phyloP scores from a whole-genome alignment of 2,113 vertebrate species.

The Labeo rohita region DNA sequence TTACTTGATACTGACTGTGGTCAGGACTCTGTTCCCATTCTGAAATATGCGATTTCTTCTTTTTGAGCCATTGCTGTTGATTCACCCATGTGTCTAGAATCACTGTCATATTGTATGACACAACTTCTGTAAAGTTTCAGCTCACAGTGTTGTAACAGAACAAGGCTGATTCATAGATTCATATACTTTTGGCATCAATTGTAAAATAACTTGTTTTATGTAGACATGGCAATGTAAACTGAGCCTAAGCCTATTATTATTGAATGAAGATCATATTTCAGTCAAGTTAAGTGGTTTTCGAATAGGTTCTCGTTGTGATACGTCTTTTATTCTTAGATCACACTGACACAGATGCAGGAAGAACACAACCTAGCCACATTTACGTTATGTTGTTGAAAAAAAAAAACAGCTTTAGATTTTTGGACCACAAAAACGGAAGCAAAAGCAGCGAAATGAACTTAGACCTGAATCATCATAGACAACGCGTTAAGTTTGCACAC shows the following conservation, averaged over 20 bases:
- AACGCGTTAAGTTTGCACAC: neutral
- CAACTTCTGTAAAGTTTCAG: neutral
- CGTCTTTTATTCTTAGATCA: neutral
- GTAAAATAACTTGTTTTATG: neutral
- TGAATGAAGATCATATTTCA: neutral
- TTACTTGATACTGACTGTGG: neutral
- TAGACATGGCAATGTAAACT: neutral
- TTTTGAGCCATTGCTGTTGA: neutral
- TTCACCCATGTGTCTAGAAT: neutral
- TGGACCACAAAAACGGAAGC: neutral
- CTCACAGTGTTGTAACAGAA: neutral
- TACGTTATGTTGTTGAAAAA: neutral
- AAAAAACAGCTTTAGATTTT: neutral
- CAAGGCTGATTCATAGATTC: neutral
- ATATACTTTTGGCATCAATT: neutral
- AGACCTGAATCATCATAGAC: neutral
- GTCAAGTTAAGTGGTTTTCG: neutral
- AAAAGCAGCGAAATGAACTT: neutral
- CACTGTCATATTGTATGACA: neutral
- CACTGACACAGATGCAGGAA: neutral
- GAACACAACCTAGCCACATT: neutral
- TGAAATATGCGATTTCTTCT: neutral
- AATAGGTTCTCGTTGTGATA: neutral
- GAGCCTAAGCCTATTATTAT: neutral
- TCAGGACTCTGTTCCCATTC: neutral